Conservation (phyloP, 2,888 invertebrate species). For the Troglohyphantes excavatus region DNA sequence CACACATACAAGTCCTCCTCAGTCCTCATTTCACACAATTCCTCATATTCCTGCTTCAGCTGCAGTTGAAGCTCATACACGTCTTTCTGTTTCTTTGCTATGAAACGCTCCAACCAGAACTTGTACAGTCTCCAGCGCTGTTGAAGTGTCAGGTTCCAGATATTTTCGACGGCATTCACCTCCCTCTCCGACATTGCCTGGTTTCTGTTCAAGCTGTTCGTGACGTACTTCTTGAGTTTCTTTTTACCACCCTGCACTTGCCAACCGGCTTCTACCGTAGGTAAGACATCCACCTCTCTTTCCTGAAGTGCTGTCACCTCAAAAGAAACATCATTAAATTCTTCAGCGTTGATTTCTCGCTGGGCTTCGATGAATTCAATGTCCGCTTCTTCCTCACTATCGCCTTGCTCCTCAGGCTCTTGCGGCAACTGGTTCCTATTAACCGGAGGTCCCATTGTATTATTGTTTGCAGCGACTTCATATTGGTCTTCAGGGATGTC, state of each 20-base stretch:
- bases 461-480: background rate
- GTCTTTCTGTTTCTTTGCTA: constrained; percentile 21
- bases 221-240: constrained; percentile 19
- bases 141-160: constrained; percentile 52
- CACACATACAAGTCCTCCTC: constrained; percentile 58
- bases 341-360: constrained; percentile 56
- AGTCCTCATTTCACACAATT: constrained; percentile 42
- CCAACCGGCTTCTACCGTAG: constrained; percentile 15
- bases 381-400: constrained; percentile 59
- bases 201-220: background rate
- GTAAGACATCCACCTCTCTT: background rate
- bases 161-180: constrained; percentile 4
- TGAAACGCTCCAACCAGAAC: constrained; percentile 57
- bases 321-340: constrained; percentile 44
- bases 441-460: background rate
- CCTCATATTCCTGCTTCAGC: constrained; percentile 24
- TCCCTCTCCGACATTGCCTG: constrained; percentile 31
- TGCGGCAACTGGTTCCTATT: background rate
- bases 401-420: background rate
- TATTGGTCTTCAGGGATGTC: background rate
- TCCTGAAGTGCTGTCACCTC: background rate
- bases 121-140: constrained; percentile 71
- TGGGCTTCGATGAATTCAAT: constrained; percentile 70
- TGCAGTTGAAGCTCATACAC: constrained; percentile 1
- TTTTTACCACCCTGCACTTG: constrained; percentile 37